Base-by-base conservation (phyloP, 2,797 vertebrate genomes). In the Dicrostonyx torquatus region DNA sequence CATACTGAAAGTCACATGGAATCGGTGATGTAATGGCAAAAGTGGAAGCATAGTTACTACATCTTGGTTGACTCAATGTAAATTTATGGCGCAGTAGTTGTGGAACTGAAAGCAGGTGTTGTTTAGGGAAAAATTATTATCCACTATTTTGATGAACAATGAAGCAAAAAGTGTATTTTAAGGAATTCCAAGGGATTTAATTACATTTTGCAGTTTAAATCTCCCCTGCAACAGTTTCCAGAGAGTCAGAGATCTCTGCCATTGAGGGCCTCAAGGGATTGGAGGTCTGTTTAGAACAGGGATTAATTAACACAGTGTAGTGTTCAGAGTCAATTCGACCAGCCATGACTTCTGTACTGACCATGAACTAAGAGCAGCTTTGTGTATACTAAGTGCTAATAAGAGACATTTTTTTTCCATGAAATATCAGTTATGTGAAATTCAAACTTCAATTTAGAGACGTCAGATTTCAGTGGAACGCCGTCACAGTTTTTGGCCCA, bases 81-180 rank as follows among this genome's bases (percentile, higher is more conserved):
- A 87, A 76, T 84, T 73, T n/a, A 75, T 87, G 34, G 24, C 88
- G 62, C 14, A 84, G 15, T 72, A 87, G 29, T 89, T 82, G 82
- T 8, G 87, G 37, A 79, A 58, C 40, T 62, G 26, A 55, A 87
- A 83, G 20, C 2, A 79, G 55, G 2, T 43, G 48, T 82, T 86
- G 45, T 87, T 29, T 83, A 9, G 55, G 29, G 37, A 18, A 14
- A 48, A 80, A 37, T 87, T n/a, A n/a, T 84, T 24, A 75, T 79
- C 48, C 9, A 43, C 76, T 73, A 15, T 37, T 83, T 91, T 93
- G 53, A 82, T 76, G 82, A 86, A 43, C 18, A 62, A 73, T 87
- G 14, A 64, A 87, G 31, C 9, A 40, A 72, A 50, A 60, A 18
- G 18, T 45, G 20, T 37, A 7, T 11, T 40, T 78, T 90, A 75